Evolutionary conservation across 2,113 vertebrate genomes (phyloP).

Genomic region (Ophiodon elongatus): DNA sequence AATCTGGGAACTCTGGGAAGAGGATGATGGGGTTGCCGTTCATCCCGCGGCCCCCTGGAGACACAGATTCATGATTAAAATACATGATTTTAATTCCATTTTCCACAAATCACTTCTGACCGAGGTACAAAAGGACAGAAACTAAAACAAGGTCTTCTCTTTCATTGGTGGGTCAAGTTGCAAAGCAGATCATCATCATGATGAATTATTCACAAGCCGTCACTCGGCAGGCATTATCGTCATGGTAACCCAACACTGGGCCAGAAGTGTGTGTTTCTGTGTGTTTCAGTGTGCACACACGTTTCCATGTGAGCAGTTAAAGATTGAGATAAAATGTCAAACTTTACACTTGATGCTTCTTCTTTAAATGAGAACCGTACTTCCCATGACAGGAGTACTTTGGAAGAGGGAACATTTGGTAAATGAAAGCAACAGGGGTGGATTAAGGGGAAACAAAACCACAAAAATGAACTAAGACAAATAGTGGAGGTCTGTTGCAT

Average conservation of each 20-base stretch:
- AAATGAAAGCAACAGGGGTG: neutral
- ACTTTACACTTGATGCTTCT: neutral
- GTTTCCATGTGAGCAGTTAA: neutral
- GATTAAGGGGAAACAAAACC: neutral
- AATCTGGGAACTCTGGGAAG: conserved; percentile 94
- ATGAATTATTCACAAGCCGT: conserved; percentile 74
- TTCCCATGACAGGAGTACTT: neutral
- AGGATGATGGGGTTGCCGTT: conserved; percentile 93
- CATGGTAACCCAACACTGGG: conserved; percentile 58
- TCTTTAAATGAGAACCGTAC: neutral
- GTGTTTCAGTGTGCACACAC: conserved; percentile 24
- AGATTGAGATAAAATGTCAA: neutral
- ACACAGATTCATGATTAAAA: conserved; percentile 12
- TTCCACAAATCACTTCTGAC: neutral
- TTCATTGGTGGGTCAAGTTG: conserved; percentile 57
- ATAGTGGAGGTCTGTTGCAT: neutral
- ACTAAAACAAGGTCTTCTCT: neutral
- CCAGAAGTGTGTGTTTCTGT: conserved; percentile 33
- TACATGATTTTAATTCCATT: neutral
- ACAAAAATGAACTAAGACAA: neutral
- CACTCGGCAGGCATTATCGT: conserved; percentile 38
- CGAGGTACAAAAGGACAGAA: neutral
- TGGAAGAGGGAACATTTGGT: neutral
- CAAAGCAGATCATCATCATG: conserved; percentile 33
- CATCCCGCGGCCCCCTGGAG: conserved; percentile 90